Evolutionary conservation across 2,888 invertebrate genomes (phyloP), one percentile per base, ranked within the genome.

Genomic region (Lochmaea capreae): DNA sequence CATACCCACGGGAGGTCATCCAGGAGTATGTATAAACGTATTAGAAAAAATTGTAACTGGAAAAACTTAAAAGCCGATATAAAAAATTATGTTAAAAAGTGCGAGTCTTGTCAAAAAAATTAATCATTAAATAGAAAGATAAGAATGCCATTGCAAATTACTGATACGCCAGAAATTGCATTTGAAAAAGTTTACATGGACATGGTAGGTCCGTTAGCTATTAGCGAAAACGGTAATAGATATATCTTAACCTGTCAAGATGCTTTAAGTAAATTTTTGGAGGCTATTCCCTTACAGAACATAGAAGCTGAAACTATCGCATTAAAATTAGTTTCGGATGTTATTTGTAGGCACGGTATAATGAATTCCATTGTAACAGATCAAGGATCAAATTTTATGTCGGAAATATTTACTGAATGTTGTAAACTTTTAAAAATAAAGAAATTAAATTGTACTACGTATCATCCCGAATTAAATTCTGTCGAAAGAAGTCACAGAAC

Each of bases 181-280:
- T 80, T 81, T 52, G 75, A 81, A 59, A 62, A 78, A 10, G 68
- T 78, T 14, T 72, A 77, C 80, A n/a, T n/a, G n/a, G n/a, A n/a
- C n/a, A n/a, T n/a, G n/a, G n/a, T n/a, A n/a, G n/a, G n/a, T n/a
- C n/a, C n/a, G 9, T 72, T 82, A 33, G 63, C 73, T 2, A 65
- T 65, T 0, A 78, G 78, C 9, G 2, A 65, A 0, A 16, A 33
- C 1, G 80, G 81, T 43, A 80, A 81, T 67, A 77, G 76, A 65
- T 83, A 82, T 67, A 73, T 83, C 6, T 62, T 83, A 10, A 83
- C 83, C 0, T 77, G 81, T n/a, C 77, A 77, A 39, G 81, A 82
- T 66, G 72, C 79, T 65, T 78, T 81, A 18, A 77, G 79, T 0
- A 79, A 22, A 49, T 49, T 49, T 49, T 49, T 49, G 12, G 42